A percentile compares a stretch with the other conserved stretches of the same genome.
phyloP scores from a whole-genome alignment of 2,113 vertebrate species.

The Ursus arctos region DNA sequence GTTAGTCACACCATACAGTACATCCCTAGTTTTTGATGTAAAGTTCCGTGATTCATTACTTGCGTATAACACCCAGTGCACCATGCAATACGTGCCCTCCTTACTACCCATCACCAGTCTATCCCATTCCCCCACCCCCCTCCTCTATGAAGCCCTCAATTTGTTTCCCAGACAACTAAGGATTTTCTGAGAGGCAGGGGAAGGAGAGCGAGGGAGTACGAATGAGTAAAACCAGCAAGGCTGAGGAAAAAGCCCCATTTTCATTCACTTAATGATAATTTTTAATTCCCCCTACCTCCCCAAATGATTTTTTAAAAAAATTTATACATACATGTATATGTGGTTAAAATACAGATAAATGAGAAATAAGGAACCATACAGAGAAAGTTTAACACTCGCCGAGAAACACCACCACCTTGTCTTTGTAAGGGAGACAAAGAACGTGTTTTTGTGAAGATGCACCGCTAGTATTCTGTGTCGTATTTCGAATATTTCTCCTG shows the following conservation, averaged over 20 bases:
- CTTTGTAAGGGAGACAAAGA: not conserved
- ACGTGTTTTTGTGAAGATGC: not conserved
- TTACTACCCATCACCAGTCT: too few relatives aligned
- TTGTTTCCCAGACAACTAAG: not conserved
- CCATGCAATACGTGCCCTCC: too few relatives aligned
- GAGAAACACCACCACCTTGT: not conserved
- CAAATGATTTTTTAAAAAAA: not conserved
- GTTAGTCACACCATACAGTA: too few relatives aligned
- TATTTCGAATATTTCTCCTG: not conserved
- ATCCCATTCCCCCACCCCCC: too few relatives aligned
- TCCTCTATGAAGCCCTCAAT: too few relatives aligned
- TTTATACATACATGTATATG: not conserved
- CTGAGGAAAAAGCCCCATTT: not conserved
- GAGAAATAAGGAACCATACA: not conserved
- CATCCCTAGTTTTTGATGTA: too few relatives aligned
- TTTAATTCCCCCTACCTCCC: not conserved
- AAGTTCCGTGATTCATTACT: too few relatives aligned
- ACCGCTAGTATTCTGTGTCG: not conserved
- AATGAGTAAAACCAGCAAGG: not conserved
- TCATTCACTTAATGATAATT: not conserved
- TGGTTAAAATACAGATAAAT: conserved; percentile 1
- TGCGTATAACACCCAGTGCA: too few relatives aligned
- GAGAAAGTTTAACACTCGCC: not conserved
- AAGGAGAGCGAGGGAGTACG: not conserved
- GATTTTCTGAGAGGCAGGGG: not conserved